These are phyloP conservation scores for Standfussiana lucernea DNA, from an alignment of 2,888 invertebrate genomes.

Conservation along the genomic window DNA sequence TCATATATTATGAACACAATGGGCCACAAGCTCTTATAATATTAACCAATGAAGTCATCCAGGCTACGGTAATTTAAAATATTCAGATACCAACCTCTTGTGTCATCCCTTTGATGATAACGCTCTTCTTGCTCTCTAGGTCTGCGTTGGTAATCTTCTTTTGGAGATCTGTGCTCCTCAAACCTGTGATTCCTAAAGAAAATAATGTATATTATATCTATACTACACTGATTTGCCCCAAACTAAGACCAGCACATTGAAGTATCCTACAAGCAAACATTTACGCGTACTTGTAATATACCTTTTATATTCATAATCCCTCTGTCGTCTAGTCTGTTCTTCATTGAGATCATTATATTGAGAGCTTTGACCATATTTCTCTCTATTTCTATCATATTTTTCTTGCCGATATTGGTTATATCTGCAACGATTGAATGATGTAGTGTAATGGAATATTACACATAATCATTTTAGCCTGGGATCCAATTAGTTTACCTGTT, in stretches of 20 bases:
- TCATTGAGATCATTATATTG: conserved; percentile 75
- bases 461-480: conserved; percentile 36
- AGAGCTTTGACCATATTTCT: conserved; percentile 76
- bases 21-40: not conserved
- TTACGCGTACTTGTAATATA: conserved; percentile 66
- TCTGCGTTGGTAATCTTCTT: conserved; percentile 79
- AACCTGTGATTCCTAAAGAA: conserved; percentile 76
- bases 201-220: not conserved
- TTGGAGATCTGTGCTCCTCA: conserved; percentile 76
- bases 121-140: conserved; percentile 76
- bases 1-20: not conserved
- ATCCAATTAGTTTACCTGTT: conserved; percentile 75
- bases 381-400: conserved; percentile 79
- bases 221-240: not conserved
- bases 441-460: conserved; percentile 53
- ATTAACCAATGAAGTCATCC: not conserved
- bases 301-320: conserved; percentile 83
- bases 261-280: conserved; percentile 56
- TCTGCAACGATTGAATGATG: conserved; percentile 75
- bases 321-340: conserved; percentile 77
- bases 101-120: conserved; percentile 79
- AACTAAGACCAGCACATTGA: conserved; percentile 35
- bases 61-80: not conserved
- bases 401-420: conserved; percentile 78
- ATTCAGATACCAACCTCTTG: conserved; percentile 74